phyloP scores from a whole-genome alignment of 2,797 vertebrate genomes.

The Pelodytes ibericus region DNA sequence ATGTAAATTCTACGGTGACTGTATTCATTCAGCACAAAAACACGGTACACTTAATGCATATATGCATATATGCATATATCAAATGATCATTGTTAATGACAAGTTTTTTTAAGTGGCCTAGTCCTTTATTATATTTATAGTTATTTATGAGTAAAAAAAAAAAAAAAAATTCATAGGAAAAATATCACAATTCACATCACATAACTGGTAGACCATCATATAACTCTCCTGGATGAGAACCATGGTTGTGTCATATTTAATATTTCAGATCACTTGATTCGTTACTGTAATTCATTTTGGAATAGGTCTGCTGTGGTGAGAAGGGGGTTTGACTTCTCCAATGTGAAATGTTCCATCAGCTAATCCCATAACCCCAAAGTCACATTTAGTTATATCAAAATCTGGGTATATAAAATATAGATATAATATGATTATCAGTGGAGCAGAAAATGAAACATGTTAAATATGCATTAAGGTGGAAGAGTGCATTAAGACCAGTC shows the following conservation, averaged over 20 bases:
- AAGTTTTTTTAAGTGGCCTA: no score
- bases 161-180: constrained; percentile 20
- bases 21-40: no score
- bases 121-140: no score
- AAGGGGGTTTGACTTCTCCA: constrained; percentile 41
- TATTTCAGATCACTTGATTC: constrained; percentile 47
- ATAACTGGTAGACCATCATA: constrained; percentile 37
- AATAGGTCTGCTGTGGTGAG: constrained; percentile 37
- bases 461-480: no score
- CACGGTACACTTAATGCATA: no score
- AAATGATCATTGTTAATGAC: no score
- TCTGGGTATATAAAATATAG: no score
- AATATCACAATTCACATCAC: constrained; percentile 20
- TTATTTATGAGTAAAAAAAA: background rate
- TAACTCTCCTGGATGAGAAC: constrained; percentile 39
- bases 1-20: no score
- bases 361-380: constrained; percentile 50
- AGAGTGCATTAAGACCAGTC: no score
- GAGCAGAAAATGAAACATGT: no score
- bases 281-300: constrained; percentile 45
- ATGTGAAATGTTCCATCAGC: constrained; percentile 43
- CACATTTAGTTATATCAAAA: constrained; percentile 40
- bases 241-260: constrained; percentile 42
- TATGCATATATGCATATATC: no score
- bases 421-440: no score